Percentiles rank a stretch among this genome's conserved stretches.
Conservation (phyloP, 1,140 invertebrate genomes). For the Phymastichus coffea region DNA sequence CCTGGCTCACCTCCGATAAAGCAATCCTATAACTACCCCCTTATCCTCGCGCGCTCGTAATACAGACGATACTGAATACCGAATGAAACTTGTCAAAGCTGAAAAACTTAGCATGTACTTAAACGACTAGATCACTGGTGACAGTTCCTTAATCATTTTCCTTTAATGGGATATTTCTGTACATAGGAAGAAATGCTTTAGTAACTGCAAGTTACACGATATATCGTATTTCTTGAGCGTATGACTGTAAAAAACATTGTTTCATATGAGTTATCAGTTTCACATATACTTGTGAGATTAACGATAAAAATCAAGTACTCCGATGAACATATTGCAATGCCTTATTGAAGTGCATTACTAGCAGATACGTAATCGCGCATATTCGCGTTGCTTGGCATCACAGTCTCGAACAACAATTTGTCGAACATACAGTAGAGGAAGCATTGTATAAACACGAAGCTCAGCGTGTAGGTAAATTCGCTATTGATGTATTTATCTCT, state of each 20-base stretch:
- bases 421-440: slow-evolving; percentile 87
- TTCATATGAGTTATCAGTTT: no score
- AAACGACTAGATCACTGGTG: slow-evolving; percentile 86
- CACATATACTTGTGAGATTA: no score
- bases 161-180: slow-evolving; percentile 68
- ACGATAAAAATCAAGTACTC: slow-evolving; percentile 98
- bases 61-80: no score
- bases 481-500: slow-evolving; percentile 77
- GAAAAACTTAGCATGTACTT: no score
- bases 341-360: slow-evolving; percentile 95
- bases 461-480: slow-evolving; percentile 79
- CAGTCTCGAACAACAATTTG: slow-evolving; percentile 65
- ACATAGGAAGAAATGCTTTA: slow-evolving; percentile 93
- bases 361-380: slow-evolving; percentile 83
- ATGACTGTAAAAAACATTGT: slow-evolving; percentile 61
- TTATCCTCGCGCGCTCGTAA: no score
- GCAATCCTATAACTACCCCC: no score
- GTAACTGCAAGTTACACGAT: slow-evolving; percentile 91
- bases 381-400: slow-evolving; percentile 65
- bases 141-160: slow-evolving; percentile 67
- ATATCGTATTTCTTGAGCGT: slow-evolving; percentile 85
- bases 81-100: no score
- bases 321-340: slow-evolving; percentile 92
- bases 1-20: slow-evolving; percentile 81
- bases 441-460: slow-evolving; percentile 87